Evolutionary conservation across 2,888 invertebrate genomes (phyloP).

Genomic region (Atethmia centrago): DNA sequence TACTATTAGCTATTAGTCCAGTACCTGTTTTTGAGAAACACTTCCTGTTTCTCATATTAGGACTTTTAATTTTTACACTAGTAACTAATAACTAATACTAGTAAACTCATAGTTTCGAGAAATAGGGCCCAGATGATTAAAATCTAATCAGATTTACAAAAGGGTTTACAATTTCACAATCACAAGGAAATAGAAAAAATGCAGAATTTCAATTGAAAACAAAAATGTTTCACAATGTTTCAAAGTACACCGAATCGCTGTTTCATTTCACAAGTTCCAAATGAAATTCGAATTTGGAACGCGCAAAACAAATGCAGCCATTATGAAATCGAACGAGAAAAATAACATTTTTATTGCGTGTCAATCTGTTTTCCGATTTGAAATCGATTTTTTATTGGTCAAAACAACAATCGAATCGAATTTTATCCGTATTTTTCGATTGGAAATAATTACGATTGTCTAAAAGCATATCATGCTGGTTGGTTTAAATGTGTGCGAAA

Average conservation of each 20-base stretch:
- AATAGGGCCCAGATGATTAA: no score
- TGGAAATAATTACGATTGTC: conserved; percentile 29
- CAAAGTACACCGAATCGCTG: neutral
- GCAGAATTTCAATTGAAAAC: neutral
- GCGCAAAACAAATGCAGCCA: conserved; percentile 37
- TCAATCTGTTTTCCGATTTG: conserved; percentile 17
- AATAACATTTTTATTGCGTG: conserved; percentile 17
- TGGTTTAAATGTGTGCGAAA: conserved; percentile 4
- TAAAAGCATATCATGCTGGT: conserved; percentile 2
- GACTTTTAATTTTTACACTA: no score
- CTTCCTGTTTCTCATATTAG: no score
- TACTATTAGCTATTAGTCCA: no score
- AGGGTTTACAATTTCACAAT: neutral
- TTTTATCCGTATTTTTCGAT: conserved; percentile 11
- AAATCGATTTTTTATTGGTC: conserved; percentile 32
- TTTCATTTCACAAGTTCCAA: conserved; percentile 29
- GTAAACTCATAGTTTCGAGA: no score
- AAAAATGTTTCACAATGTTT: conserved; percentile 1
- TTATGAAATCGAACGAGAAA: conserved; percentile 32
- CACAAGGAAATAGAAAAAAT: neutral
- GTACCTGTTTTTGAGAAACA: no score
- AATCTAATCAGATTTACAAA: neutral
- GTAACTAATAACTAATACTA: no score
- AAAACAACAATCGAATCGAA: conserved; percentile 38
- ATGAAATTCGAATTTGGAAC: conserved; percentile 36